Evolutionary conservation across 2,888 invertebrate genomes (phyloP).

Genomic region (Rugalucina vietnamica): DNA sequence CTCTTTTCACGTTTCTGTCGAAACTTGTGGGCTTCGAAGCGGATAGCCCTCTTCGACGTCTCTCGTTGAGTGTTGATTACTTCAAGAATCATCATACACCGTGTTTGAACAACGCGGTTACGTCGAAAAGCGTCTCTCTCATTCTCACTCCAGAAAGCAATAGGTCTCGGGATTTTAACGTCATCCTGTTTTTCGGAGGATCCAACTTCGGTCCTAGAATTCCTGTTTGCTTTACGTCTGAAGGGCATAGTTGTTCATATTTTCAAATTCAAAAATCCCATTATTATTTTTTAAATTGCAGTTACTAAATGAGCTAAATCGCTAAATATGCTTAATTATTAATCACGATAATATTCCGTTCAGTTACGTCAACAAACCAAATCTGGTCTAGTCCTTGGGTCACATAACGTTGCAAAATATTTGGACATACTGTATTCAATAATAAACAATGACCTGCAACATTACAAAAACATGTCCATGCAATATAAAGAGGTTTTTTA

Average conservation of each 20-base stretch:
- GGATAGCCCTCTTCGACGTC: conserved; percentile 47
- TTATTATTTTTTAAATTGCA: neutral
- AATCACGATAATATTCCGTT: no score
- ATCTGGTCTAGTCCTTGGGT: no score
- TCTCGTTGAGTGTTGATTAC: conserved; percentile 58
- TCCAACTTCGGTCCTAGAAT: neutral
- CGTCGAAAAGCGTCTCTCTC: conserved; percentile 65
- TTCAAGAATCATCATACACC: conserved; percentile 60
- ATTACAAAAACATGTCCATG: no score
- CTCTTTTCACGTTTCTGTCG: conserved; percentile 49
- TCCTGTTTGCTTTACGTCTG: neutral
- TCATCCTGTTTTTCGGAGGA: neutral
- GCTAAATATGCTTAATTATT: no score
- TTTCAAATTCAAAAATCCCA: neutral
- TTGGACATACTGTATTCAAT: no score
- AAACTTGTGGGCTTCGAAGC: conserved; percentile 64
- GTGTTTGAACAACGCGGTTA: conserved; percentile 64
- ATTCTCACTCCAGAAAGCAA: conserved; percentile 64
- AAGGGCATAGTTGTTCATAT: neutral
- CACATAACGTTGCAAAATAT: no score
- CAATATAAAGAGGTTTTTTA: no score
- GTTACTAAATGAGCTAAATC: neutral
- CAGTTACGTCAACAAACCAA: no score
- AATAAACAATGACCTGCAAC: no score
- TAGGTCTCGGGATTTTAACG: neutral